Base-by-base conservation (phyloP, 2,888 invertebrate species). In the Elaeidobius kamerunicus region DNA sequence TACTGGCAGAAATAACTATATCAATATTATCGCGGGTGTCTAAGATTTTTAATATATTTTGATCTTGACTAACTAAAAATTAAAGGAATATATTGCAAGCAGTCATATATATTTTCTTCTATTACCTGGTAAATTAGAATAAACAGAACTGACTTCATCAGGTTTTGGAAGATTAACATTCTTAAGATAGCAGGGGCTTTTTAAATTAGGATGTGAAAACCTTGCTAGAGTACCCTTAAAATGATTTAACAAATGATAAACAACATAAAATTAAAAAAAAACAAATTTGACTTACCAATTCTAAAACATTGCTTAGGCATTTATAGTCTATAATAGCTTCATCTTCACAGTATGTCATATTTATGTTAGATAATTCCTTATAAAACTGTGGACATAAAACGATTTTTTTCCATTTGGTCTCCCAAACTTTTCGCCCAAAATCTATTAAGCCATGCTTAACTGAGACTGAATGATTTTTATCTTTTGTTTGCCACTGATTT, bases 1-100 rank as follows among this genome's bases (percentile, higher is more conserved):
- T 63, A 57, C 68, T 68, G 1, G 66, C 60, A 1, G 70, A 68
- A 30, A 69, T 65, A 2, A 68, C 69, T 7, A 69, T 47, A 60
- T 71, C 65, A 23, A 67, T 60, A 36, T 63, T 51, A 46, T 63
- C 55, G 42, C 63, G 56, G 12, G 51, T 60, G 51, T 65, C 49
- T 11, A 67, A 27, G 23, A 69, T 52, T 12, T 58, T 52, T 6
- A 52, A 34, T 18, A 69, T 59, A 52, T 69, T 67, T 18, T 45
- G 40, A 56, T 70, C 70, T 56, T 61, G 47, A 57, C 67, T 69
- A 15, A 69, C 70, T 67, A 18, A 38, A 47, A 15, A 18, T 2
- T 18, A 43, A 17, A n/a, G n/a, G n/a, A n/a, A n/a, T n/a, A n/a
- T n/a, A n/a, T n/a, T n/a, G n/a, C n/a, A n/a, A n/a, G n/a, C n/a